Evolutionary conservation across 2,113 vertebrate genomes (phyloP).

Genomic region (Strix uralensis): DNA sequence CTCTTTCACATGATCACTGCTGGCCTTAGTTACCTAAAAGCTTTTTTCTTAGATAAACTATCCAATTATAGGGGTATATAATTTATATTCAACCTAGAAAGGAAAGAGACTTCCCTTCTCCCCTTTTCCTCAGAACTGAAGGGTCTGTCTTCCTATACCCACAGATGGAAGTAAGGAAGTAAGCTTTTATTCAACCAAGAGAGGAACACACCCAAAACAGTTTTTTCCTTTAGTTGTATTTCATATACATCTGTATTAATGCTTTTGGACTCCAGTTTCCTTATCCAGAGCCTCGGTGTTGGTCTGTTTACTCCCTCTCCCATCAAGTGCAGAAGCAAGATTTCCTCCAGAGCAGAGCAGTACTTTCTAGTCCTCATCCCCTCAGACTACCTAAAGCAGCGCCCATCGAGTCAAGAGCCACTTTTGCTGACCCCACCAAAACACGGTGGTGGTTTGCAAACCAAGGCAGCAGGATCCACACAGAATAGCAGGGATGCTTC

Average conservation of each 20-base stretch:
- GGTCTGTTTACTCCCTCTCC: background rate
- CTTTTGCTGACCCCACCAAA: background rate
- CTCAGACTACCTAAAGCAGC: background rate
- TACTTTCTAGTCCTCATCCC: background rate
- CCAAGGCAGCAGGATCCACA: background rate
- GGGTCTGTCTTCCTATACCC: background rate
- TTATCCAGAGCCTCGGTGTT: background rate
- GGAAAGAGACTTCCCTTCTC: background rate
- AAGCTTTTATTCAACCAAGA: background rate
- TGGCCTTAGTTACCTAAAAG: background rate
- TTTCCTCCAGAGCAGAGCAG: background rate
- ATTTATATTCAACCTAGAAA: background rate
- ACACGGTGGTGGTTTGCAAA: background rate
- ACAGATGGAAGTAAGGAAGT: background rate
- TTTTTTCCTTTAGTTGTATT: slow-evolving; percentile 26
- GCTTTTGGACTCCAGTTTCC: background rate
- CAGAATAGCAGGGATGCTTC: background rate
- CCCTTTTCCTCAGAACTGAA: background rate
- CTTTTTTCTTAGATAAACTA: background rate
- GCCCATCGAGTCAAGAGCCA: background rate
- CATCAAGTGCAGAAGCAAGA: background rate
- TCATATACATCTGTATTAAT: background rate
- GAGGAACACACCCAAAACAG: slow-evolving; percentile 9
- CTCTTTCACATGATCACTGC: background rate
- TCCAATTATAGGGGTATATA: background rate